Evolutionary conservation across 2,888 invertebrate species (phyloP), one percentile per base, ranked within the genome.

Genomic region (Fragum whitleyi): DNA sequence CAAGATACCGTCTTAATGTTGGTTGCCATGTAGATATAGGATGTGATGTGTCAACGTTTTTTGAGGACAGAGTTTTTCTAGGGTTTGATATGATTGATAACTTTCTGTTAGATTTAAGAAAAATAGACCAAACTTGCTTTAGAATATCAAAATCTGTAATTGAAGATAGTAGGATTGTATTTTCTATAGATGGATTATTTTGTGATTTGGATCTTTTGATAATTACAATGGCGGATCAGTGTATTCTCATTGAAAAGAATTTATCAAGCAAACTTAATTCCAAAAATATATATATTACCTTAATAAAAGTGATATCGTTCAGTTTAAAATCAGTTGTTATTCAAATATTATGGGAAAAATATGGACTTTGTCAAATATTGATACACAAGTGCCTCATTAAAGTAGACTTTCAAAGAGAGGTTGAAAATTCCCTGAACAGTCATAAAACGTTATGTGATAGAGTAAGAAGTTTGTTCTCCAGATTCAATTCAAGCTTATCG

Each of bases 291-390:
- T 61, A 23, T 32, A 2, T 6, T 32, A 61, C 19, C n/a, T n/a
- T 61, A 2, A 19, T 61, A 1, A n/a, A 11, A 14, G 7, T 61
- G 11, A 61, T 61, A 19, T 19, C 61, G 19, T 61, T 5, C 26
- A 14, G 32, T 61, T 32, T 61, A n/a, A 61, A 61, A 61, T 3
- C 26, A 9, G 26, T 61, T 61, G 19, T 61, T n/a, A 32, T 32
- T 14, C 61, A 61, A 61, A 32, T 61, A 61, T 26, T 61, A 61
- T 61, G n/a, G n/a, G 61, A 61, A 32, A 61, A 26, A 19, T 61
- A 23, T n/a, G 26, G 61, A 11, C 32, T 61, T 2, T 61, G 23
- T 3, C 32, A 32, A 32, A 61, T 32, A 32, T 61, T 61, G 61
- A 32, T 32, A 26, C 61, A 61, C 19, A 19, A 61, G 32, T 61